These are phyloP conservation scores for Siniperca chuatsi DNA, from an alignment of 2,113 vertebrate species.

Conservation along the genomic window DNA sequence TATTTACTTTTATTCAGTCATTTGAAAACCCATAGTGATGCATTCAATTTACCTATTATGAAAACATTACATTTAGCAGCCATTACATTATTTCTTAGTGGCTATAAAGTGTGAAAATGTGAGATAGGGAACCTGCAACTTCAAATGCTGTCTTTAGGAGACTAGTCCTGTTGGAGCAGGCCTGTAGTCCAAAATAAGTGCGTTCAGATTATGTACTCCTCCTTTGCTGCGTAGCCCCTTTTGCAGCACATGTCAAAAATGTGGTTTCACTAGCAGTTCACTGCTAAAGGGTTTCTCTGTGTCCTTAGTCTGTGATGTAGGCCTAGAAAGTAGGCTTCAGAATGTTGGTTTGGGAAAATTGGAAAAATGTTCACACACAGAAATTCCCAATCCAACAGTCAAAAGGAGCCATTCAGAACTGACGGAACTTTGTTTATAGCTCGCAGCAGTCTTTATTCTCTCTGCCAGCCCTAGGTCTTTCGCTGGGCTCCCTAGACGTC, in stretches of 20 bases:
- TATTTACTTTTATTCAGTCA: not conserved
- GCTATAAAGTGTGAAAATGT: not conserved
- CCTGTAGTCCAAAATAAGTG: not conserved
- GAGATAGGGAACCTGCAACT: not conserved
- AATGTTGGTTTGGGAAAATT: constrained; percentile 11
- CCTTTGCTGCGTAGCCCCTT: not conserved
- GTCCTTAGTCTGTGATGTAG: not conserved
- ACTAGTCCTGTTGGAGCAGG: not conserved
- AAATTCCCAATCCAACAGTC: not conserved
- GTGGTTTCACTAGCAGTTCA: constrained; percentile 20
- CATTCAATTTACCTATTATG: not conserved
- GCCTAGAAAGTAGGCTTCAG: not conserved
- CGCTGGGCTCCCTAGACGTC: not conserved
- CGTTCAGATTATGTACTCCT: constrained; percentile 1
- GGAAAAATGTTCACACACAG: constrained; percentile 3
- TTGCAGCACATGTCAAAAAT: constrained; percentile 55
- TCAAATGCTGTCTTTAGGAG: not conserved
- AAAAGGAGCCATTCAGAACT: constrained; percentile 28
- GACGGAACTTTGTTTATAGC: not conserved
- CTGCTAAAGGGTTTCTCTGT: constrained; percentile 42
- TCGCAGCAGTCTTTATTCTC: not conserved
- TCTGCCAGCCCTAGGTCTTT: constrained; percentile 3
- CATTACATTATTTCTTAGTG: not conserved
- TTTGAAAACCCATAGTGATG: not conserved
- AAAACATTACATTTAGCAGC: not conserved